Evolutionary conservation across 2,888 invertebrate genomes (phyloP).

Genomic region (Trissolcus brochymenae): DNA sequence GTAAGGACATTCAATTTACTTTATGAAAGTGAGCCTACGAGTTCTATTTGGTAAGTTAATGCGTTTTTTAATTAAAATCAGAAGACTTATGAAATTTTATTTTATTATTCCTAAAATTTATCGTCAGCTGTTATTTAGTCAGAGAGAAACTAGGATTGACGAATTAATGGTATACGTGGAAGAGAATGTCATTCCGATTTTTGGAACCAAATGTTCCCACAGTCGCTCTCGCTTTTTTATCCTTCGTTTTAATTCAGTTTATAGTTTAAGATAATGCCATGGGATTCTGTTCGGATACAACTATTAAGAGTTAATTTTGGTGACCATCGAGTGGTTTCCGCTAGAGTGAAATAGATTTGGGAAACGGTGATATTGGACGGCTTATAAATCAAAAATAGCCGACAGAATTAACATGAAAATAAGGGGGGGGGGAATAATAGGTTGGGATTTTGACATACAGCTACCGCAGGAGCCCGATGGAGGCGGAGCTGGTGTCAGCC

Average conservation of each 20-base stretch:
- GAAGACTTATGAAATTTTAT: no score
- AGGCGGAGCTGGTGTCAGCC: slow-evolving; percentile 74
- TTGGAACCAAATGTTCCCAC: slow-evolving; percentile 41
- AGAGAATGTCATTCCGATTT: slow-evolving; percentile 46
- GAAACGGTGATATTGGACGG: slow-evolving; percentile 3
- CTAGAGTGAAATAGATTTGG: slow-evolving; percentile 18
- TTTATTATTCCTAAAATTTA: slow-evolving; percentile 30
- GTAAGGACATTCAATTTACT: no score
- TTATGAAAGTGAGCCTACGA: no score
- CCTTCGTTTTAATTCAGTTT: slow-evolving; percentile 10
- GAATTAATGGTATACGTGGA: slow-evolving; percentile 31
- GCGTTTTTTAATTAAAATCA: no score
- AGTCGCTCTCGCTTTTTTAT: slow-evolving; percentile 11
- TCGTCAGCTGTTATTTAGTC: slow-evolving; percentile 29
- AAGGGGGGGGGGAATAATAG: slow-evolving; percentile 36
- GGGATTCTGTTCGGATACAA: slow-evolving; percentile 4
- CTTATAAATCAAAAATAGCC: slow-evolving; percentile 42
- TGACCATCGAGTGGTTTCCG: slow-evolving; percentile 1
- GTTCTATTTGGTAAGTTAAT: no score
- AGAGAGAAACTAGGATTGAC: slow-evolving; percentile 38
- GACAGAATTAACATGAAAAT: slow-evolving; percentile 43
- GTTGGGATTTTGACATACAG: slow-evolving; percentile 65
- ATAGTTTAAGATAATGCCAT: slow-evolving; percentile 26
- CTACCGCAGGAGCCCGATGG: slow-evolving; percentile 72
- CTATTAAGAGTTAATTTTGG: slow-evolving; percentile 20